phyloP scores from a whole-genome alignment of 1,140 invertebrate species.

The Piezodorus guildinii region DNA sequence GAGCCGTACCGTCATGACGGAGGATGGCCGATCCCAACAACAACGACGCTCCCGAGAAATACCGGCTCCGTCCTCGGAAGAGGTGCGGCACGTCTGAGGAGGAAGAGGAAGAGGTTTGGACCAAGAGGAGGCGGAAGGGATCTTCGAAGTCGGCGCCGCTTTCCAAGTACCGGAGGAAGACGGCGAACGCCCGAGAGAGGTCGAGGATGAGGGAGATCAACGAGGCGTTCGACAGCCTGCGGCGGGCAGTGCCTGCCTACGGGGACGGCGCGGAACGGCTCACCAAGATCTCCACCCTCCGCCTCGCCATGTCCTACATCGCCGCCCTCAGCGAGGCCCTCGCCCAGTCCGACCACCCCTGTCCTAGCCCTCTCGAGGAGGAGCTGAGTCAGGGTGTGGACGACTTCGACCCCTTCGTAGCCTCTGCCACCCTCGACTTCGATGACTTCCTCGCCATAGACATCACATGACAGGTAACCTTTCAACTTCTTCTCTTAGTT shows the following conservation, averaged over 20 bases:
- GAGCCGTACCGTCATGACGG: not conserved
- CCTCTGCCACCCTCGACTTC: not conserved
- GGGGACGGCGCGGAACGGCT: constrained; percentile 48
- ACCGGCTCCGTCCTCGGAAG: constrained; percentile 29
- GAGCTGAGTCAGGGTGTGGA: not conserved
- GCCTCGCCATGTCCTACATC: constrained; percentile 80
- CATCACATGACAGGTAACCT: not conserved
- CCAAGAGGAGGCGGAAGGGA: constrained; percentile 26
- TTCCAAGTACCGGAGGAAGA: constrained; percentile 79
- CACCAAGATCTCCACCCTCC: constrained; percentile 79
- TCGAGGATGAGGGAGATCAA: constrained; percentile 81
- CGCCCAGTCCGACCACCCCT: constrained; percentile 17
- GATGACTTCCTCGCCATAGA: constrained; percentile 10
- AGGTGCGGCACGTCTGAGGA: constrained; percentile 14
- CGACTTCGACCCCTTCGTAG: constrained; percentile 3
- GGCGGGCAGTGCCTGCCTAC: constrained; percentile 53
- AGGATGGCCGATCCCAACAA: constrained; percentile 22
- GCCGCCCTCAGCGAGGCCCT: constrained; percentile 43
- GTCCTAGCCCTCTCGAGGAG: too few relatives aligned
- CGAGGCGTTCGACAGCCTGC: constrained; percentile 67
- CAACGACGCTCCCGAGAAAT: constrained; percentile 29
- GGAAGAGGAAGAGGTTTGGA: constrained; percentile 26
- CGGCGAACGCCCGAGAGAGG: constrained; percentile 76
- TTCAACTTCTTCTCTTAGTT: too few relatives aligned
- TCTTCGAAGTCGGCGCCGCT: constrained; percentile 63